phyloP scores from a whole-genome alignment of 2,888 invertebrate genomes.

The Ligdia adustata region DNA sequence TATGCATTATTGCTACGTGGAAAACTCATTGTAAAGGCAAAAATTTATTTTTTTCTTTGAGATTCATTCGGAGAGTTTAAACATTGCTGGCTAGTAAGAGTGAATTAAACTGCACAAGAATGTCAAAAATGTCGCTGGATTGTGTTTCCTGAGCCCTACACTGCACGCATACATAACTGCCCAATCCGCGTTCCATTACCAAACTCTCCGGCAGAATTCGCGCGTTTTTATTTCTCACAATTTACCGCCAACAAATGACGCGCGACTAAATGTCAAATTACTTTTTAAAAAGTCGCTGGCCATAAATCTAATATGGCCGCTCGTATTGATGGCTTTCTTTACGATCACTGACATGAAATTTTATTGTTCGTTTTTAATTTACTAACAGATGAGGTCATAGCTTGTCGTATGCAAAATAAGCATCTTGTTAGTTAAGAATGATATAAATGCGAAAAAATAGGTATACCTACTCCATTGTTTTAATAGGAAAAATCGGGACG shows the following conservation, averaged over 20 bases:
- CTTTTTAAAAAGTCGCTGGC: conserved; percentile 52
- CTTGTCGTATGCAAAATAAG: conserved; percentile 18
- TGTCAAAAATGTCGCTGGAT: conserved; percentile 17
- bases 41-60: not conserved
- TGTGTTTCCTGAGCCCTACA: conserved; percentile 34
- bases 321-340: conserved; percentile 69
- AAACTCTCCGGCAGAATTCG: conserved; percentile 45
- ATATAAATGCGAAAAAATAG: too few relatives aligned
- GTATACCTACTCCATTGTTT: not conserved
- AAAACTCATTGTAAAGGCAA: too few relatives aligned
- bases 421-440: too few relatives aligned
- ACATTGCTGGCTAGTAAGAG: not conserved
- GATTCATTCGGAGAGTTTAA: not conserved
- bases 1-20: conserved; percentile 51
- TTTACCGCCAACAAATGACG: conserved; percentile 55
- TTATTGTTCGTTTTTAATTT: conserved; percentile 54
- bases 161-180: conserved; percentile 21
- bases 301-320: conserved; percentile 62
- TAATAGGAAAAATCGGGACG: not conserved
- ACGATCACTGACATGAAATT: conserved; percentile 55
- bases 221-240: conserved; percentile 40
- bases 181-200: conserved; percentile 50
- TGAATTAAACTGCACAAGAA: conserved; percentile 9
- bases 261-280: conserved; percentile 46
- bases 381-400: conserved; percentile 49